Conservation (phyloP, 2,113 vertebrate species). For the Ciconia maguari region DNA sequence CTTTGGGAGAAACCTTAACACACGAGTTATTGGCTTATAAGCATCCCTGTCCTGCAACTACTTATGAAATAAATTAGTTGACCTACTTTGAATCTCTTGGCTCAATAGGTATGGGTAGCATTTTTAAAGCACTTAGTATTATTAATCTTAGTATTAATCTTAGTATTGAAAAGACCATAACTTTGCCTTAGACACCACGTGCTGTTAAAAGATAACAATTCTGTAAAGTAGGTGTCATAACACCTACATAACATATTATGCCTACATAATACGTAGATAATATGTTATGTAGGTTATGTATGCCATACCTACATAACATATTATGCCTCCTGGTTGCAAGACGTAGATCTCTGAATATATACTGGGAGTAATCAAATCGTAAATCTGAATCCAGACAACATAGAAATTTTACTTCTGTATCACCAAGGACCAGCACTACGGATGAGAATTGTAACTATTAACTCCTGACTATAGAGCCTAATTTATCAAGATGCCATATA, state of each 20-base stretch:
- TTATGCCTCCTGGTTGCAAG: background rate
- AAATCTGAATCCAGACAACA: background rate
- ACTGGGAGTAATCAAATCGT: background rate
- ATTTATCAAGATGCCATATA: background rate
- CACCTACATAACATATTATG: too few species aligned
- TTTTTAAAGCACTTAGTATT: background rate
- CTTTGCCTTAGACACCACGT: background rate
- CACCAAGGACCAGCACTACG: background rate
- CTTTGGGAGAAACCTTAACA: background rate
- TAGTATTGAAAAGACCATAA: background rate
- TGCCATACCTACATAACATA: too few species aligned
- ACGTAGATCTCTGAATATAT: background rate
- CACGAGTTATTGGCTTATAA: background rate
- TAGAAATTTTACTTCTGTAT: background rate
- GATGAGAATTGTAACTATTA: background rate
- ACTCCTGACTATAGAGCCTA: background rate
- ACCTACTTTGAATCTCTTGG: background rate
- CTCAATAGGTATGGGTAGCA: background rate
- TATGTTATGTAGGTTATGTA: too few species aligned
- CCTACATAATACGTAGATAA: too few species aligned
- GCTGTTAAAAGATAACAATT: background rate
- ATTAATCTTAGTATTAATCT: background rate
- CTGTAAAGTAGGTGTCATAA: background rate
- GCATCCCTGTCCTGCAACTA: background rate
- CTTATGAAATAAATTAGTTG: slow-evolving; percentile 1